Base-by-base conservation (phyloP, 2,888 invertebrate genomes). In the Catotricha subobsoleta region DNA sequence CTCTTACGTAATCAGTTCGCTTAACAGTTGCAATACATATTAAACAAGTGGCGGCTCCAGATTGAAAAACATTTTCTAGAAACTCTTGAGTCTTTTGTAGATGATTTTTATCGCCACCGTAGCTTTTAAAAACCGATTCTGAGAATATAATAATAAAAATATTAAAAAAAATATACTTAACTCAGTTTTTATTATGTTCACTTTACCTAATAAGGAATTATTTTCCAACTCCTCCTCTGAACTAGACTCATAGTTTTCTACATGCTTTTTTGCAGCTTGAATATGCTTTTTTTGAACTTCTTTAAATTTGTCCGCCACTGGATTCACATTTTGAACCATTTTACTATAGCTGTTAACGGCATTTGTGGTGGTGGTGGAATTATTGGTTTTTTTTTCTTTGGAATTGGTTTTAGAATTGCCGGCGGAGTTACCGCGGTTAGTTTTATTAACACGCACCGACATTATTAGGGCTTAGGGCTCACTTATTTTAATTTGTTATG, bases 21-120 rank as follows among this genome's bases (percentile, higher is more conserved):
- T 81, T 86, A 12, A 92, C 74, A 30, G 80, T 78, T 3, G 80
- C 86, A 54, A 92, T 90, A 53, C 92, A 92, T 53, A 94, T 83
- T 3, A 92, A 69, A 55, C 94, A 94, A 10, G 82, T 80, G 2
- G 80, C 75, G 8, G 81, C 72, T 7, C 83, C 80, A 16, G 84
- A 80, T 51, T 79, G 75, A 49, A 88, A 72, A 0, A 77, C 70
- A 58, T 87, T 83, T 54, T 82, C 77, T 40, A 91, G 62, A 54
- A 80, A 76, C 38, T 73, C 71, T 52, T 76, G 72, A 4, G 82
- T 81, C 51, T 76, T 66, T 37, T 64, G 64, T 7, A 68, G 53
- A 50, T 67, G 65, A 25, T 57, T 64, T 40, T 54, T 54, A 45
- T 60, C 54, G 3, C 61, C 65, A 18, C 62, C 60, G 46, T 72